Evolutionary conservation across 2,113 vertebrate genomes (phyloP).

Genomic region (Myrmecobius fasciatus): DNA sequence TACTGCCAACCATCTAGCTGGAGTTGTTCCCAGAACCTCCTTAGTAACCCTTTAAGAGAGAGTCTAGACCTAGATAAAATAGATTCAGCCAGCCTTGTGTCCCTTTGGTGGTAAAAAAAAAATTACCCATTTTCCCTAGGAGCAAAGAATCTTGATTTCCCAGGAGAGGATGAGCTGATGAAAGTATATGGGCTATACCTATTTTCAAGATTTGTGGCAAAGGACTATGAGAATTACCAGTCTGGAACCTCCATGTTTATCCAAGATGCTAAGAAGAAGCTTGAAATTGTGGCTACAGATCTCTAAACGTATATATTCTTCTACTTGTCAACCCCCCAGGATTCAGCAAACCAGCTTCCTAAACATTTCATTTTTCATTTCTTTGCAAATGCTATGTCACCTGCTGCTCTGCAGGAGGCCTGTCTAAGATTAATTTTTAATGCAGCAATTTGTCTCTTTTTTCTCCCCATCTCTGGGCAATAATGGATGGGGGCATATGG

Average conservation of each 20-base stretch:
- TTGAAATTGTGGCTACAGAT: neutral
- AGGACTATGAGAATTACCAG: neutral
- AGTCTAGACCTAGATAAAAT: neutral
- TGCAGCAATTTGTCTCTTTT: neutral
- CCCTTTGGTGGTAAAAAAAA: neutral
- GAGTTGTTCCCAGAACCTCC: neutral
- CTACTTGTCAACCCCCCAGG: neutral
- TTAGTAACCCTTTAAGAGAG: neutral
- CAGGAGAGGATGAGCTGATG: neutral
- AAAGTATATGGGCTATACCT: neutral
- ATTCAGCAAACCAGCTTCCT: neutral
- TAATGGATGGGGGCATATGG: neutral
- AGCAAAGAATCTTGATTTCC: neutral
- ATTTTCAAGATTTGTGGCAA: neutral
- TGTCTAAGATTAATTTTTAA: neutral
- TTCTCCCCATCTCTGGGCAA: neutral
- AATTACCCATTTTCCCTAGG: neutral
- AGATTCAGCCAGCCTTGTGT: neutral
- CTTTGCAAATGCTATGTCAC: neutral
- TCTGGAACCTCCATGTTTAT: neutral
- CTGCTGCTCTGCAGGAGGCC: constrained; percentile 5
- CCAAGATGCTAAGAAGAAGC: neutral
- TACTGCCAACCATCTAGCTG: neutral
- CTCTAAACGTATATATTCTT: neutral
- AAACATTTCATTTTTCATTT: neutral